Conservation (phyloP, 2,888 invertebrate species). For the Coronaproctus castanopsis region DNA sequence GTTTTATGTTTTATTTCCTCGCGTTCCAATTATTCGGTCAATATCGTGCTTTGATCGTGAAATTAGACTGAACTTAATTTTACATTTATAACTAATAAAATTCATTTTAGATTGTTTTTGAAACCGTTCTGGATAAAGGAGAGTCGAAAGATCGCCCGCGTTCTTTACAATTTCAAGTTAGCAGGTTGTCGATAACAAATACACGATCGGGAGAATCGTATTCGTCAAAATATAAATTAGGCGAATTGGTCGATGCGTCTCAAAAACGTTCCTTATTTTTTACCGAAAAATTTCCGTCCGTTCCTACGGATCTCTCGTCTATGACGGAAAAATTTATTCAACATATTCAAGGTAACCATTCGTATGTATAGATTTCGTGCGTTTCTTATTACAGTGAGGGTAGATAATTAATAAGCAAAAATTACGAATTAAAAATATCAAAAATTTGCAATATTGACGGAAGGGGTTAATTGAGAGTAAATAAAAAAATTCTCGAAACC, state of each 20-base stretch:
- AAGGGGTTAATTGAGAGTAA: too few species aligned
- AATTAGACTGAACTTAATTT: too few species aligned
- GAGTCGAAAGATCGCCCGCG: constrained; percentile 55
- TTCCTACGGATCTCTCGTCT: constrained; percentile 46
- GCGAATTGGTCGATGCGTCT: constrained; percentile 54
- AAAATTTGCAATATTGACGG: too few species aligned
- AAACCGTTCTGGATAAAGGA: constrained; percentile 6
- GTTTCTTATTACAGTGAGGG: too few species aligned
- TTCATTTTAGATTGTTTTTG: constrained; percentile 11
- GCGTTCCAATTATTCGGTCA: too few species aligned
- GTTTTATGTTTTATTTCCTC: too few species aligned
- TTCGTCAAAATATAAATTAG: constrained; percentile 56
- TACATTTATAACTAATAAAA: too few species aligned
- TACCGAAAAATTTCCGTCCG: constrained; percentile 56
- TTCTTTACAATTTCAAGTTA: constrained; percentile 64
- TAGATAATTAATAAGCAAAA: too few species aligned
- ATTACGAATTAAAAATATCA: too few species aligned
- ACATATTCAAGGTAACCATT: constrained; percentile 37
- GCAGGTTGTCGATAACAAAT: constrained; percentile 45
- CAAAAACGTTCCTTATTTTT: constrained; percentile 54
- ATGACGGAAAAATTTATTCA: constrained; percentile 63
- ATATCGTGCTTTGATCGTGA: too few species aligned
- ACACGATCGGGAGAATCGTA: constrained; percentile 36
- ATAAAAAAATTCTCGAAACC: too few species aligned
- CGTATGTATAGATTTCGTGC: too few species aligned